Evolutionary conservation across 2,888 invertebrate species (phyloP).

Genomic region (Masnerella sp.): DNA sequence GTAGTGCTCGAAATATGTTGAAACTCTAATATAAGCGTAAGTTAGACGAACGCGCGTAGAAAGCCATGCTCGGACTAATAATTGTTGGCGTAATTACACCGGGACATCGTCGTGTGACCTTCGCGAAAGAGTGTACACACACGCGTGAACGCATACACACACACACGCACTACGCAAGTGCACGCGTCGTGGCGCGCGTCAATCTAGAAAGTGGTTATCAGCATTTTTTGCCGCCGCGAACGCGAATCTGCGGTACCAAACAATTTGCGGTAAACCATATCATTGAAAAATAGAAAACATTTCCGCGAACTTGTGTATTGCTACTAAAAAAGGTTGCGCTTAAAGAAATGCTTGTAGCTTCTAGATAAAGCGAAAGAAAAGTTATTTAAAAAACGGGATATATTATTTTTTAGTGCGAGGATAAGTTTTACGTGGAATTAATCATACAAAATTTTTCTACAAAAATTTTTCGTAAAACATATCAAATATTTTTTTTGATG

Average conservation of each 20-base stretch:
- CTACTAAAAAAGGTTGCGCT: conserved; percentile 16
- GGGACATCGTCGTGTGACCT: conserved; percentile 35
- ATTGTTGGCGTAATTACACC: conserved; percentile 46
- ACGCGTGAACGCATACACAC: background rate
- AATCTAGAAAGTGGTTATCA: conserved; percentile 46
- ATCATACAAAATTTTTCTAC: too few species aligned
- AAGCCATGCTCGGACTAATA: conserved; percentile 44
- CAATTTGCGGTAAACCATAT: conserved; percentile 54
- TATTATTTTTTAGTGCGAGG: background rate
- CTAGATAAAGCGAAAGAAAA: conserved; percentile 19
- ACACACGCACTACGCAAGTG: conserved; percentile 6
- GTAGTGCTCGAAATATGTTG: conserved; percentile 39
- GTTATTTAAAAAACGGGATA: conserved; percentile 9
- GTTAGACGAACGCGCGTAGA: conserved; percentile 28
- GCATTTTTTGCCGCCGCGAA: conserved; percentile 34
- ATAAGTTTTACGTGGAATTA: conserved; percentile 1
- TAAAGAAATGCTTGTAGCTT: conserved; percentile 5
- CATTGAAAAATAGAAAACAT: conserved; percentile 51
- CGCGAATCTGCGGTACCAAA: conserved; percentile 38
- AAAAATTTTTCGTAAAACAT: too few species aligned
- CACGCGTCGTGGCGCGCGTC: conserved; percentile 44
- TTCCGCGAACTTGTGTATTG: conserved; percentile 44
- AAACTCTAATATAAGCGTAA: conserved; percentile 29
- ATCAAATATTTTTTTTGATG: too few species aligned
- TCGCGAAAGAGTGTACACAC: conserved; percentile 11